phyloP scores from a whole-genome alignment of 2,113 vertebrate species.

The Myotis brandtii region DNA sequence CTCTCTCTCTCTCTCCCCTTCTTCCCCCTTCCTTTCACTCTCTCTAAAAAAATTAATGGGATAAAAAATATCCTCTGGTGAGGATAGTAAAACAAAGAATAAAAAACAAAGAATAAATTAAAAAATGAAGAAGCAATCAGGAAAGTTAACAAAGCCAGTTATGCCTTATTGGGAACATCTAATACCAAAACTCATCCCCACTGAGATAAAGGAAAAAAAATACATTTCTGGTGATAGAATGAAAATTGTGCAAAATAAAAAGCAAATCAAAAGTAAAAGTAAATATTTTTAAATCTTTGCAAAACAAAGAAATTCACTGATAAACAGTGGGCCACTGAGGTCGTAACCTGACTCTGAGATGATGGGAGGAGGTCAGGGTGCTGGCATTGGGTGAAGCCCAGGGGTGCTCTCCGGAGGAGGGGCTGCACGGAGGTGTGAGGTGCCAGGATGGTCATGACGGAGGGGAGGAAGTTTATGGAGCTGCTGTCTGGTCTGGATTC shows the following conservation, averaged over 20 bases:
- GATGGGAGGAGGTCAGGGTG: background rate
- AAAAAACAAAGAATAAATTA: background rate
- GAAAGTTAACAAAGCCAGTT: background rate
- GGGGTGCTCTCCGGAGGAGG: background rate
- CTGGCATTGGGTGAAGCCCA: fast-evolving
- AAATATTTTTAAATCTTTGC: background rate
- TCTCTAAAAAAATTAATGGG: too few relatives aligned
- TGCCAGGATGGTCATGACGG: background rate
- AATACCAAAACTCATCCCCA: too few relatives aligned
- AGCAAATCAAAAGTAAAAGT: background rate
- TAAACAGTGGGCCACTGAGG: background rate
- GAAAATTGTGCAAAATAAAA: background rate
- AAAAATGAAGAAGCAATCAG: background rate
- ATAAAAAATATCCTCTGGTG: too few relatives aligned
- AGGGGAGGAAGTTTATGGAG: background rate
- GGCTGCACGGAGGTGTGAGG: fast-evolving
- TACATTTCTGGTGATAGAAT: background rate
- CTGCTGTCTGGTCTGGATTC: background rate
- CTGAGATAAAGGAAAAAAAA: background rate
- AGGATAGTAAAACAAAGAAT: too few relatives aligned
- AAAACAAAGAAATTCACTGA: background rate
- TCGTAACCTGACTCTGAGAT: fast-evolving
- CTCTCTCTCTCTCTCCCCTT: too few relatives aligned
- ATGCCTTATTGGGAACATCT: background rate
- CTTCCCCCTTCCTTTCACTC: too few relatives aligned